Evolutionary conservation across 2,113 vertebrate genomes (phyloP).

Genomic region (Scolopax mira): DNA sequence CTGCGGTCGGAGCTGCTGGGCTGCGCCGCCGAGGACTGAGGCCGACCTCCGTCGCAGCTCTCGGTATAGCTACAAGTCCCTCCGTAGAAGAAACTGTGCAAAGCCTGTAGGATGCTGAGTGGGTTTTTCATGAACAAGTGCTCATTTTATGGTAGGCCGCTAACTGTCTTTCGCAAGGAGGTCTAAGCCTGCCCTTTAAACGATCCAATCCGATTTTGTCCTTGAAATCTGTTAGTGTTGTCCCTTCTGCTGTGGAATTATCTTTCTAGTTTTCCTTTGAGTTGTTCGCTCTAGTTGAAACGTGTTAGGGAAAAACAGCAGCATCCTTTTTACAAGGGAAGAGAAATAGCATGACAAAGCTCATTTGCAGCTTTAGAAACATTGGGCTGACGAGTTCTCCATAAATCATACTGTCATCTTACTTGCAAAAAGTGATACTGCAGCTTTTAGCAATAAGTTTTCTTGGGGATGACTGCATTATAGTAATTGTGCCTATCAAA

Average conservation of each 20-base stretch:
- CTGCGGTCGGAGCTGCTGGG: conserved; percentile 93
- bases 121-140: conserved; percentile 81
- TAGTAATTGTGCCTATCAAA: conserved; percentile 78
- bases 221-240: conserved; percentile 60
- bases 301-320: conserved; percentile 50
- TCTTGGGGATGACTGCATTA: conserved; percentile 73
- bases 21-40: conserved; percentile 91
- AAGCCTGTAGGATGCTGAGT: conserved; percentile 86
- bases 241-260: conserved; percentile 69
- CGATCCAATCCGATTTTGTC: conserved; percentile 70
- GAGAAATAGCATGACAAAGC: conserved; percentile 35
- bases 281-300: conserved; percentile 64
- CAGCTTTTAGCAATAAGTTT: conserved; percentile 83
- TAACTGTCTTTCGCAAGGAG: conserved; percentile 84
- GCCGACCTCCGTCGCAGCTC: background rate
- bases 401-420: conserved; percentile 56
- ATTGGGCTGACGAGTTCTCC: conserved; percentile 32
- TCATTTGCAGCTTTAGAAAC: conserved; percentile 48
- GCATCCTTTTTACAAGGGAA: conserved; percentile 69
- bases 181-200: conserved; percentile 84
- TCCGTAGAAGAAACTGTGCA: conserved; percentile 85
- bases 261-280: conserved; percentile 58
- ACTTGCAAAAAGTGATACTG: conserved; percentile 72
- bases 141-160: conserved; percentile 85
- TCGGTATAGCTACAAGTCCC: conserved; percentile 57